Percentiles rank a stretch among this genome's conserved stretches.
Conservation (phyloP, 1,140 invertebrate species). For the Papilio aristodemus region DNA sequence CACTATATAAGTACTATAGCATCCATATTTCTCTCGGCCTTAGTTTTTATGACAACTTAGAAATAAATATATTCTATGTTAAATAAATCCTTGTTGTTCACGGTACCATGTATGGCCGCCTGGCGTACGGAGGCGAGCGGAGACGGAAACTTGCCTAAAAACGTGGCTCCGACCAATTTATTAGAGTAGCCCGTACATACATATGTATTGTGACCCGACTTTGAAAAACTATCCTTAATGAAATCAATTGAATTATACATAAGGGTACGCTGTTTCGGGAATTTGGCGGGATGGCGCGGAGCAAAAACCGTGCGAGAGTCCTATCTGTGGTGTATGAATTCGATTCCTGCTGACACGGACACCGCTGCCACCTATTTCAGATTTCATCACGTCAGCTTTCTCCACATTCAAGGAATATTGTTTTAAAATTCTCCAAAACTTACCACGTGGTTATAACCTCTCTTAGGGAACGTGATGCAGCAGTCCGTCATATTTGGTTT, state of each 20-base stretch:
- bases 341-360: conserved; percentile 19
- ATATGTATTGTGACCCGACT: conserved; percentile 60
- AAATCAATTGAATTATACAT: conserved; percentile 72
- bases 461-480: no score
- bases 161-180: conserved; percentile 57
- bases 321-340: background rate
- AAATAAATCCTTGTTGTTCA: background rate
- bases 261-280: conserved; percentile 57
- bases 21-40: background rate
- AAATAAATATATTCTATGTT: background rate
- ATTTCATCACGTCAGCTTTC: background rate
- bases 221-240: conserved; percentile 66
- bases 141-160: conserved; percentile 39
- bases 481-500: no score
- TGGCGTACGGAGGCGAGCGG: background rate
- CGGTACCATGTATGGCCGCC: background rate
- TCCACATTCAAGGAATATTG: background rate
- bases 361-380: background rate
- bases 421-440: background rate
- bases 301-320: conserved; percentile 40
- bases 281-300: conserved; percentile 41
- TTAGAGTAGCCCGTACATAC: conserved; percentile 59
- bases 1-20: no score
- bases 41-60: background rate
- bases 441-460: no score